phyloP scores from a whole-genome alignment of 2,113 vertebrate species.

The Puntigrus tetrazona region DNA sequence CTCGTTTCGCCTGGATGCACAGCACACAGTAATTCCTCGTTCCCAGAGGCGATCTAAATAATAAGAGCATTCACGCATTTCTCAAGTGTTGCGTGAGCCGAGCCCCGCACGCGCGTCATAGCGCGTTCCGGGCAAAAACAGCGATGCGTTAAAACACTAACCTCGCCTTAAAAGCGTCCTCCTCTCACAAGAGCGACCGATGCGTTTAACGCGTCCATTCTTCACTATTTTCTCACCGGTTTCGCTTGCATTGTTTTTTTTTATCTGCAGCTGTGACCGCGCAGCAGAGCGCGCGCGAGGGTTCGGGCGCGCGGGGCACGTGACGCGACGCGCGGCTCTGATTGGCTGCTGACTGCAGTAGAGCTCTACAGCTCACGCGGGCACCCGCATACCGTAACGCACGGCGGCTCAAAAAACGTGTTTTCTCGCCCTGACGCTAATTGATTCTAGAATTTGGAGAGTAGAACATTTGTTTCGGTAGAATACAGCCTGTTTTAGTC shows the following conservation, averaged over 20 bases:
- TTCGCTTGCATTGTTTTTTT: slow-evolving; percentile 15
- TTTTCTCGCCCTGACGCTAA: not conserved
- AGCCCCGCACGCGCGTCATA: not conserved
- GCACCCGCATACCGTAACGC: not conserved
- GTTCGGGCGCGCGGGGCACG: not conserved
- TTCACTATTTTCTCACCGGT: not conserved
- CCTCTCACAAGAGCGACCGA: not conserved
- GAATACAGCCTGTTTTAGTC: not conserved
- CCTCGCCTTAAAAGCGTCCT: not conserved
- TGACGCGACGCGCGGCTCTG: not conserved
- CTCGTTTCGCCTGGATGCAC: not conserved
- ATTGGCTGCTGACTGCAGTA: slow-evolving; percentile 62
- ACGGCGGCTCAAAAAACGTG: not conserved
- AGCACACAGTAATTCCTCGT: not conserved
- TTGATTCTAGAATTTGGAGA: no score
- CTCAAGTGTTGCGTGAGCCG: not conserved
- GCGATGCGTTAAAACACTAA: not conserved
- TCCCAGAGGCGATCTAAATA: not conserved
- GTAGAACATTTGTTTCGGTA: not conserved
- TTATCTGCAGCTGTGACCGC: not conserved
- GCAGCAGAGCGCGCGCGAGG: not conserved
- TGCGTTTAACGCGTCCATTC: not conserved
- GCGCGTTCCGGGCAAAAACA: not conserved
- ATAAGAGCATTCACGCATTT: not conserved
- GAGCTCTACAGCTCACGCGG: slow-evolving; percentile 58